Evolutionary conservation across 2,888 invertebrate genomes (phyloP), one percentile per base, ranked within the genome.

Genomic region (Mesorhabditis sp.): DNA sequence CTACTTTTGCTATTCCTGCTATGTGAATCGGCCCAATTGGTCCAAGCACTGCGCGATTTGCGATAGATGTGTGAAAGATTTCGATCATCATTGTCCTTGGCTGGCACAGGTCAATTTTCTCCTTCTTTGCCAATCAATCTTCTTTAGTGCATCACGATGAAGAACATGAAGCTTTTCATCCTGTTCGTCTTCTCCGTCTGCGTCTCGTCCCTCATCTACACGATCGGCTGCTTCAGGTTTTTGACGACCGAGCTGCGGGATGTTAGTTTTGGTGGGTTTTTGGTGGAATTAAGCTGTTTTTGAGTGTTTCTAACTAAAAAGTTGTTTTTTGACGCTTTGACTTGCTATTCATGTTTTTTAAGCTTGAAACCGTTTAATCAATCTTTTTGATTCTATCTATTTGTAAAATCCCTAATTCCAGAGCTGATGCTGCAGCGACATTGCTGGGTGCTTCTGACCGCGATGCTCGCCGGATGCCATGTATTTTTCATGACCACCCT

Each of bases 51-150:
- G 80, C 62, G 70, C 80, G 4, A 72, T 76, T 43, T 80, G 80
- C 66, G 77, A 78, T 70, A 80, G 80, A 62, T 80, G 80, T 64
- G 80, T 80, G 6, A 64, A 70, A 43, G 72, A 73, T 43, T 80
- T 80, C 64, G 80, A 80, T 62, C 80, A 80, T 68, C 80, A 80
- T 43, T 80, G 80, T 43, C 80, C 80, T 3, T 80, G 80, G 80
- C 68, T 80, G n/a, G 58, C 58, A 50, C 58, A 50, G 58, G 58
- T 50, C 7, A 50, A 13, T 50, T 50, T 50, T 50, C n/a, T 28
- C 28, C 28, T 28, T 28, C 28, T 50, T 10, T 13, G 58, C n/a
- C n/a, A 50, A 50, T 50, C 10, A 50, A 50, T 13, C n/a, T n/a
- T 50, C 72, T 76, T 68, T 71, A 75, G 43, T 78, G 80, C 63